Evolutionary conservation across 2,888 invertebrate genomes (phyloP).

Genomic region (Leptopterna dolabrata): DNA sequence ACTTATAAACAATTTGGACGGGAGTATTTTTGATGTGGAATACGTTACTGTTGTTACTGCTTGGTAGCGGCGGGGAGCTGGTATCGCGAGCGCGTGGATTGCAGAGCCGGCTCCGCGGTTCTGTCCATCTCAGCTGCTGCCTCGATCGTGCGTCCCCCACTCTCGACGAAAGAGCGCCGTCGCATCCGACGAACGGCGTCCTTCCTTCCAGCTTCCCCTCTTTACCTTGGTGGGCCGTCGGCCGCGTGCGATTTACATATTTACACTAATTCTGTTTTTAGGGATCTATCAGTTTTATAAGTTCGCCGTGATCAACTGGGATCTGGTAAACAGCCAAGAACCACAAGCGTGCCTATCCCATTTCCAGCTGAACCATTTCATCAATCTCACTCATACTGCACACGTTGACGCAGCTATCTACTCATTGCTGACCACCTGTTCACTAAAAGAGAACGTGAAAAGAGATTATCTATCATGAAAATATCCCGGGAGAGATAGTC

Average conservation of each 20-base stretch:
- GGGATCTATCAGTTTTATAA: not conserved
- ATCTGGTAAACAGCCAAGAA: not conserved
- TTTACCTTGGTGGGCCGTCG: not conserved
- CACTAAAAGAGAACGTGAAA: too few relatives aligned
- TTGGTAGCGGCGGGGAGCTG: not conserved
- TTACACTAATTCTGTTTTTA: not conserved
- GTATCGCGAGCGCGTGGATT: not conserved
- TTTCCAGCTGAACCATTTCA: too few relatives aligned
- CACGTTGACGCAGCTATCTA: too few relatives aligned
- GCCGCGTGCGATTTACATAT: slow-evolving; percentile 1
- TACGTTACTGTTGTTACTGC: not conserved
- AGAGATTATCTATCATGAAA: too few relatives aligned
- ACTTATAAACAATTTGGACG: not conserved
- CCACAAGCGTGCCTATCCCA: not conserved
- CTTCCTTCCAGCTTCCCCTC: not conserved
- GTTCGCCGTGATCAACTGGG: not conserved
- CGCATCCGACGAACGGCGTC: not conserved
- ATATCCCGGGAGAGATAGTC: too few relatives aligned
- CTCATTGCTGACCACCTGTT: too few relatives aligned
- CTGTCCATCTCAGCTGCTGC: not conserved
- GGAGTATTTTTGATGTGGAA: not conserved
- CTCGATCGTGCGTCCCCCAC: not conserved
- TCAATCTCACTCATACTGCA: too few relatives aligned
- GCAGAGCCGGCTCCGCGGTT: slow-evolving; percentile 20
- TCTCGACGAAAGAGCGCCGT: not conserved